Conservation (phyloP, 2,113 vertebrate genomes). For the Silurus meridionalis region DNA sequence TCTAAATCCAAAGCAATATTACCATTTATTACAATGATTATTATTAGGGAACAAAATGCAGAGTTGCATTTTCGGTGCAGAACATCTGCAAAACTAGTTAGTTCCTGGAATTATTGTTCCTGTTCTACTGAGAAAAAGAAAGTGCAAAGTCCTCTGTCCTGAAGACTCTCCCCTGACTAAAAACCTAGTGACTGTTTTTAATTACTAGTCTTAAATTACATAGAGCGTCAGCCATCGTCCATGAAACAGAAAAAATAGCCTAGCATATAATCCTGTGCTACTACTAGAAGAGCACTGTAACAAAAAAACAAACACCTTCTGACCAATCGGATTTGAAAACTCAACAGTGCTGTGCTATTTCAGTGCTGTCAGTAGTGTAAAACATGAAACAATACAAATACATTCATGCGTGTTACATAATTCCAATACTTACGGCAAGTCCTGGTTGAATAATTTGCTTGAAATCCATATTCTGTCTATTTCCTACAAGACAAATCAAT, state of each 20-base stretch:
- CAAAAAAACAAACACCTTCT: background rate
- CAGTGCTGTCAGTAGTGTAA: background rate
- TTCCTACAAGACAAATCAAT: slow-evolving; percentile 74
- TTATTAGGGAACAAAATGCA: background rate
- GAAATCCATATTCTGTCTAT: slow-evolving; percentile 94
- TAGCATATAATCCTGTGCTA: background rate
- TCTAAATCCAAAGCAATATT: background rate
- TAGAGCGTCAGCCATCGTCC: background rate
- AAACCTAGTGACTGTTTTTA: background rate
- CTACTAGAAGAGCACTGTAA: background rate
- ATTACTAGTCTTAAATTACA: background rate
- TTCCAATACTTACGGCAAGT: slow-evolving; percentile 84
- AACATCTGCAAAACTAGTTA: background rate
- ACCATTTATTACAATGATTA: background rate
- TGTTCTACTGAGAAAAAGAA: background rate
- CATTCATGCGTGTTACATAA: background rate
- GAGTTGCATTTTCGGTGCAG: background rate
- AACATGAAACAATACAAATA: background rate
- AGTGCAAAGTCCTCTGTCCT: background rate
- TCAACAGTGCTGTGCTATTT: background rate
- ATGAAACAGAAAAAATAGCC: background rate
- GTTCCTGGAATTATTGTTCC: background rate
- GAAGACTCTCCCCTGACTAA: background rate
- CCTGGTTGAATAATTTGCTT: slow-evolving; percentile 88
- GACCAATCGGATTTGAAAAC: background rate